These are phyloP conservation scores for Amphiprion ocellaris DNA, from an alignment of 2,113 vertebrate genomes.

Conservation along the genomic window DNA sequence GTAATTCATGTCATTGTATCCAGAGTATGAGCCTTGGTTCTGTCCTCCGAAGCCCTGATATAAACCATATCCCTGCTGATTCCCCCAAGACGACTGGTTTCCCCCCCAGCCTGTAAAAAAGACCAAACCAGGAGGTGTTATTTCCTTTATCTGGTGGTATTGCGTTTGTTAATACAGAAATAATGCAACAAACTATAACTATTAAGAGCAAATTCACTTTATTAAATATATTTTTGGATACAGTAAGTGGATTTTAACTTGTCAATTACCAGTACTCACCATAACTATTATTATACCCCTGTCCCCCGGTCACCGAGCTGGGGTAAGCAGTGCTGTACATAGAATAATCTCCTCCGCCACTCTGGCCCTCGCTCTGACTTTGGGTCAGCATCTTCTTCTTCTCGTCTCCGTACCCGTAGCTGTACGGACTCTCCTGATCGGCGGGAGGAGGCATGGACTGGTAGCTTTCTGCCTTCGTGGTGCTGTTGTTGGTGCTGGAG, in stretches of 20 bases:
- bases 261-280: constrained; percentile 51
- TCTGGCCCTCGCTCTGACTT: constrained; percentile 23
- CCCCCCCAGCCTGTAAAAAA: constrained; percentile 66
- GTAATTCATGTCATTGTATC: constrained; percentile 65
- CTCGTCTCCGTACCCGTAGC: constrained; percentile 81
- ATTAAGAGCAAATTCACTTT: no score
- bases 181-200: no score
- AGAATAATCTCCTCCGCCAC: constrained; percentile 57
- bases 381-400: constrained; percentile 82
- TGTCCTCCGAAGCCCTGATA: constrained; percentile 66
- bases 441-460: constrained; percentile 72
- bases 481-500: constrained; percentile 22
- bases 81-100: constrained; percentile 67
- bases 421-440: constrained; percentile 81
- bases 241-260: no score
- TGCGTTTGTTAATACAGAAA: no score
- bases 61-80: constrained; percentile 54
- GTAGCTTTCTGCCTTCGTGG: constrained; percentile 56
- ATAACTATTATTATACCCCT: constrained; percentile 70
- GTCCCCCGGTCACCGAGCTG: constrained; percentile 73
- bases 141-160: no score
- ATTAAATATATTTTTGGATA: no score
- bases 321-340: constrained; percentile 82
- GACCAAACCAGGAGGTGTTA: neutral
- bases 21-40: constrained; percentile 62